Conservation (phyloP, 2,888 invertebrate species). For the Cerceris ruficornis region DNA sequence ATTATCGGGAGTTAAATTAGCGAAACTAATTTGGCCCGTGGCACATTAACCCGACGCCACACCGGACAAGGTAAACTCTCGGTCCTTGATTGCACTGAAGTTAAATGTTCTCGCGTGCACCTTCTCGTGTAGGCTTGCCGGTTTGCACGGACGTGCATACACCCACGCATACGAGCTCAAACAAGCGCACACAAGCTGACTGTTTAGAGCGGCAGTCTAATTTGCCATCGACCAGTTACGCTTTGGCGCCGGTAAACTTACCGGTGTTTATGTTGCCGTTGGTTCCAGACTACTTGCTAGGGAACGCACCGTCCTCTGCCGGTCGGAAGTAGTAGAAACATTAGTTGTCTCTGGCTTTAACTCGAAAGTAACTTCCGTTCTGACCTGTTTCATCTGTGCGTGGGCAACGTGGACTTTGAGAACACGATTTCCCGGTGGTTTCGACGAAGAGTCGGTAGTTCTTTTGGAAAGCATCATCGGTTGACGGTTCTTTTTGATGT, state of each 20-base stretch:
- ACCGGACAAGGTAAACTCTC: slow-evolving; percentile 61
- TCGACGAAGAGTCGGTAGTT: too few species aligned
- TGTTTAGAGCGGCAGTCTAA: slow-evolving; percentile 52
- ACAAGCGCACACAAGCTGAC: background rate
- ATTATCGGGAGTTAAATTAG: slow-evolving; percentile 56
- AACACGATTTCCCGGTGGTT: too few species aligned
- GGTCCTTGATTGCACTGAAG: slow-evolving; percentile 57
- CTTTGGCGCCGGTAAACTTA: slow-evolving; percentile 47
- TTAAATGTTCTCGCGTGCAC: slow-evolving; percentile 59
- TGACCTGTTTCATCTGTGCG: background rate
- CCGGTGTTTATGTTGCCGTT: slow-evolving; percentile 57
- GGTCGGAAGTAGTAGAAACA: slow-evolving; percentile 33
- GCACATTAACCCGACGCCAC: slow-evolving; percentile 58
- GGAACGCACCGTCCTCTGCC: slow-evolving; percentile 21
- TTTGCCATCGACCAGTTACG: slow-evolving; percentile 58
- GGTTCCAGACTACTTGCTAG: slow-evolving; percentile 37
- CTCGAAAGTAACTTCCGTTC: slow-evolving; percentile 13
- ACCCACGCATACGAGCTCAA: too few species aligned
- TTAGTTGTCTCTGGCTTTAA: slow-evolving; percentile 41
- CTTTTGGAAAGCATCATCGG: too few species aligned
- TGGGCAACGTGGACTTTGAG: background rate
- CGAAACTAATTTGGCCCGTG: slow-evolving; percentile 57
- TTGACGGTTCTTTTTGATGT: too few species aligned
- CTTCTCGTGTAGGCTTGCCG: slow-evolving; percentile 57
- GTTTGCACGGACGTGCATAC: background rate